Conservation (phyloP, 1,140 invertebrate species). For the Drosophila neocordata region DNA sequence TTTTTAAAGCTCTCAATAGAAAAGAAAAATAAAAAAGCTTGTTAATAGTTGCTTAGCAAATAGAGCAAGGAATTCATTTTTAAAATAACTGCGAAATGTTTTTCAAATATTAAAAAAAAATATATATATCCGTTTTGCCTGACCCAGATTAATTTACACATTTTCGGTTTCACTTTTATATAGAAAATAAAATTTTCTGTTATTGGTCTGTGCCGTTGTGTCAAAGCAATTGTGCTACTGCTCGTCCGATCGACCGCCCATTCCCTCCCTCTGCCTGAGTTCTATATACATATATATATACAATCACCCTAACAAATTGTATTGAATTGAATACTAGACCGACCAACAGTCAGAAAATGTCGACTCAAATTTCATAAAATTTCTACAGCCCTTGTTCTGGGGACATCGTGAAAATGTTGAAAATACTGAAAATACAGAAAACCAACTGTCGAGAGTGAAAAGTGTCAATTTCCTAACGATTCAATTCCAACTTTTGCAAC, state of each 20-base stretch:
- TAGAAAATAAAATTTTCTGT: slow-evolving; percentile 28
- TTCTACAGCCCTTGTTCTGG: slow-evolving; percentile 14
- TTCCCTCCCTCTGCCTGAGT: slow-evolving; percentile 2
- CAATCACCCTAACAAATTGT: slow-evolving; percentile 1
- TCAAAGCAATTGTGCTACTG: slow-evolving; percentile 54
- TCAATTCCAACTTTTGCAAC: slow-evolving; percentile 61
- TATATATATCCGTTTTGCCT: too few species aligned
- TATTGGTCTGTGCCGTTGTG: slow-evolving; percentile 60
- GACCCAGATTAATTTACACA: slow-evolving; percentile 38
- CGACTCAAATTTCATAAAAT: slow-evolving; percentile 49
- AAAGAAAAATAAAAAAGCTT: too few species aligned
- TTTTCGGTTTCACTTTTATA: slow-evolving; percentile 35
- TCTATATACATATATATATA: too few species aligned
- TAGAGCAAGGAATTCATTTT: too few species aligned
- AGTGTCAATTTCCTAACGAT: slow-evolving; percentile 76
- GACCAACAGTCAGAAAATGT: slow-evolving; percentile 12
- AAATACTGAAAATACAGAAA: neutral
- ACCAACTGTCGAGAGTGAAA: slow-evolving; percentile 17
- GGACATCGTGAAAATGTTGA: too few species aligned
- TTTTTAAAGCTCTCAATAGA: too few species aligned
- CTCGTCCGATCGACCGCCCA: neutral
- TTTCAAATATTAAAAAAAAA: too few species aligned
- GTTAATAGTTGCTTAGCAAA: too few species aligned
- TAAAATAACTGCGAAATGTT: too few species aligned
- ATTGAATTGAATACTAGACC: neutral